Conservation (phyloP, 2,888 invertebrate genomes). For the Nomada ferruginata region DNA sequence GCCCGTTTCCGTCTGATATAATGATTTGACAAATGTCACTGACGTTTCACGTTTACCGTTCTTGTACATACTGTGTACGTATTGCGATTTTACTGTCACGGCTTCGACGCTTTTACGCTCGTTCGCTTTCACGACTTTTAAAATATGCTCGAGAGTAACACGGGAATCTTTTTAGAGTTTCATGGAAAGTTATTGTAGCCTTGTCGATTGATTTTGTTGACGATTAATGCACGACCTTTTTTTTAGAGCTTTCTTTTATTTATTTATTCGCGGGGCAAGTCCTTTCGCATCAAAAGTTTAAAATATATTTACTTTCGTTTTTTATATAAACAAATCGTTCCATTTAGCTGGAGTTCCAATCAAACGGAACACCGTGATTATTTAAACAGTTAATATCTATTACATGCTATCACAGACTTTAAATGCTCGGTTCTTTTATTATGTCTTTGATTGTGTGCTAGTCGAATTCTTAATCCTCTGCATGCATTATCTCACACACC, state of each 20-base stretch:
- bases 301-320: too few species aligned
- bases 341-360: too few species aligned
- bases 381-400: neutral
- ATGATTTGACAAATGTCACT: neutral
- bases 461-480: neutral
- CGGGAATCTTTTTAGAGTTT: neutral
- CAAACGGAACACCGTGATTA: neutral
- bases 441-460: neutral
- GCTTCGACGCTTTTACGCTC: conserved; percentile 58
- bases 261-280: too few species aligned
- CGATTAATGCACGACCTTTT: too few species aligned
- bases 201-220: too few species aligned
- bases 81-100: conserved; percentile 28
- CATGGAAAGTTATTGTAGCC: neutral
- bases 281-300: too few species aligned
- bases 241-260: too few species aligned
- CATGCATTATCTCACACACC: neutral
- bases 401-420: neutral
- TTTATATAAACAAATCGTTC: too few species aligned
- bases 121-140: conserved; percentile 40
- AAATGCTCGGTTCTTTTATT: conserved; percentile 25
- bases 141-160: too few species aligned
- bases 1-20: too few species aligned
- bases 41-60: conserved; percentile 9
- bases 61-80: neutral